Conservation (phyloP, 1,140 invertebrate species). For the Ceratosolen solmsi region DNA sequence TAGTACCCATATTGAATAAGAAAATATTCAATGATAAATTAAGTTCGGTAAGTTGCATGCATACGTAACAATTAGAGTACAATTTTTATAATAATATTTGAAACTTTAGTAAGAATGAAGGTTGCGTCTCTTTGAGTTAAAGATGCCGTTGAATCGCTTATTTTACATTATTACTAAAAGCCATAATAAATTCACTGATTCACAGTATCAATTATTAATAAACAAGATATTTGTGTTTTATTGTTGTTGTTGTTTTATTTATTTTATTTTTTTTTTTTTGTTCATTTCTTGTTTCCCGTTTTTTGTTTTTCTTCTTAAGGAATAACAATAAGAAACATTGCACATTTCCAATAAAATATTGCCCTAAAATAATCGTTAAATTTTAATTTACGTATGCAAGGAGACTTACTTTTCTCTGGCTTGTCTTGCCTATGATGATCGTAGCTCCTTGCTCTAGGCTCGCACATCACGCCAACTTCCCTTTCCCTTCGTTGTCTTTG, state of each 20-base stretch:
- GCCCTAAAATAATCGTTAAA: conserved; percentile 1
- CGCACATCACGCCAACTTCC: conserved; percentile 67
- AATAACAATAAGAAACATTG: too few relatives aligned
- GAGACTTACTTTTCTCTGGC: conserved; percentile 74
- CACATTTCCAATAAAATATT: neutral
- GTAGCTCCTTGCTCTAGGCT: conserved; percentile 78
- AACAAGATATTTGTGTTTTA: too few relatives aligned
- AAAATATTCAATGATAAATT: neutral
- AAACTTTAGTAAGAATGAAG: neutral
- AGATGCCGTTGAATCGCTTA: neutral
- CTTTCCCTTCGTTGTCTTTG: conserved; percentile 72
- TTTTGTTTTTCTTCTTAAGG: too few relatives aligned
- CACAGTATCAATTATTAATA: conserved; percentile 31
- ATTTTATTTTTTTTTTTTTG: too few relatives aligned
- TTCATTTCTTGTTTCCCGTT: too few relatives aligned
- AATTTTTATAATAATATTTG: neutral
- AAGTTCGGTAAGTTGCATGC: conserved; percentile 43
- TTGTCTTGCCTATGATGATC: conserved; percentile 76
- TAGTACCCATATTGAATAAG: conserved; percentile 31
- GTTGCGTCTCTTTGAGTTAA: neutral
- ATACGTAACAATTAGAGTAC: conserved; percentile 1
- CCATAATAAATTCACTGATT: conserved; percentile 41
- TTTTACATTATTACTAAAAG: neutral
- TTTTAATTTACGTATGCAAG: neutral
- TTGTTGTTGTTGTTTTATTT: too few relatives aligned